A percentile compares a stretch with the other conserved stretches of the same genome.
phyloP scores from a whole-genome alignment of 2,797 vertebrate genomes.

The Helostoma temminkii region DNA sequence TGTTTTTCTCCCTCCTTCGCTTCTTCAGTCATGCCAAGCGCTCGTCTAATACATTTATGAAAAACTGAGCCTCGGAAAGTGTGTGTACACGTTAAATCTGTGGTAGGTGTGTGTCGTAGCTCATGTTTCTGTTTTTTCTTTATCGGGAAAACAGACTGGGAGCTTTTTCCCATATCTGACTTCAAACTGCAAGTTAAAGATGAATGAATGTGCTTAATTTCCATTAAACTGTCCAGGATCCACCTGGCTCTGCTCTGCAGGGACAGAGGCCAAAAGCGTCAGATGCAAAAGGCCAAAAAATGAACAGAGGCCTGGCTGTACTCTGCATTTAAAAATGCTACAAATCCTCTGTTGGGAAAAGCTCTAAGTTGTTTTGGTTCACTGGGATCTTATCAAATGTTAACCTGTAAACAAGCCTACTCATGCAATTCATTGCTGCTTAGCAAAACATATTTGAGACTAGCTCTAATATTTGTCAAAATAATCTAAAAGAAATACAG shows the following conservation, averaged over 20 bases:
- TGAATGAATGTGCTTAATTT: slow-evolving; percentile 24
- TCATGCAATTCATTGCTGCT: not conserved
- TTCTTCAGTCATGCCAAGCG: too few relatives aligned
- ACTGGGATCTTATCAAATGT: not conserved
- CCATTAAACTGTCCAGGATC: slow-evolving; percentile 13
- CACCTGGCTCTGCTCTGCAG: slow-evolving; percentile 22
- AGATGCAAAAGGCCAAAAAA: slow-evolving; percentile 10
- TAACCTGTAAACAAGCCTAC: not conserved
- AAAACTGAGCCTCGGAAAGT: too few relatives aligned
- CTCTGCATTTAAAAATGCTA: not conserved
- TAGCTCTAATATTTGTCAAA: not conserved
- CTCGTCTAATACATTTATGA: too few relatives aligned
- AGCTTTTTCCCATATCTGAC: not conserved
- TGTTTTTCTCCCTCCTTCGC: too few relatives aligned
- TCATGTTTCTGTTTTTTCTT: too few relatives aligned
- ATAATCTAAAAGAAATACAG: too few relatives aligned
- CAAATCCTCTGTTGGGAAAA: not conserved
- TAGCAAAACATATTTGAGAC: not conserved
- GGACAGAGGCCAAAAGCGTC: slow-evolving; percentile 1
- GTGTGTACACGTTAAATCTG: too few relatives aligned
- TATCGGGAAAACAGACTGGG: not conserved
- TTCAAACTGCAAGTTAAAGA: not conserved
- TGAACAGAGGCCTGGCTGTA: slow-evolving; percentile 9
- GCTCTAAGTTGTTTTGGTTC: not conserved
- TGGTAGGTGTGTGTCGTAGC: too few relatives aligned